These are phyloP conservation scores for Buphagus erythrorhynchus DNA, from an alignment of 2,797 vertebrate genomes.

Conservation along the genomic window DNA sequence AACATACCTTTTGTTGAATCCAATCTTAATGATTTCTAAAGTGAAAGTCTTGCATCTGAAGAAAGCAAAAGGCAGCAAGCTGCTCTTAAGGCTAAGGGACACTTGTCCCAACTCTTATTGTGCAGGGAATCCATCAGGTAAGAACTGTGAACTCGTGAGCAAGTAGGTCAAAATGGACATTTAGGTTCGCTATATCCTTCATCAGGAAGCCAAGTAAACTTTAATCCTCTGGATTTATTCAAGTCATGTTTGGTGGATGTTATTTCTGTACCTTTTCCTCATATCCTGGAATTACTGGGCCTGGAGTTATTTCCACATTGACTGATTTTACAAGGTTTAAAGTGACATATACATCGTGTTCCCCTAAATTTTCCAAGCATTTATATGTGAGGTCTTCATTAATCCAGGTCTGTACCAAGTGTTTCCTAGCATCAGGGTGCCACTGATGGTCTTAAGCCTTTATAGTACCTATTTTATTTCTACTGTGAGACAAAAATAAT, in stretches of 20 bases:
- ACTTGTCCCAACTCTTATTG: conserved; percentile 65
- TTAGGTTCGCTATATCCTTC: conserved; percentile 73
- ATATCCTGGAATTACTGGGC: conserved; percentile 68
- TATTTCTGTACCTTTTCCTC: conserved; percentile 73
- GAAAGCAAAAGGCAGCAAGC: conserved; percentile 73
- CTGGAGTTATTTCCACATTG: conserved; percentile 70
- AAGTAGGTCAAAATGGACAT: conserved; percentile 65
- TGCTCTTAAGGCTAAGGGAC: conserved; percentile 75
- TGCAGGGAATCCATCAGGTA: conserved; percentile 71
- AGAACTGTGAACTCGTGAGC: conserved; percentile 65
- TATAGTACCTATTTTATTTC: conserved; percentile 49
- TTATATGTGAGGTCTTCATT: conserved; percentile 47
- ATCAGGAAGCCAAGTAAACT: conserved; percentile 72
- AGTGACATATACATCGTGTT: conserved; percentile 46
- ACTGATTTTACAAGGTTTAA: conserved; percentile 45
- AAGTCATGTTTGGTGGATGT: conserved; percentile 70
- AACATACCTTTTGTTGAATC: conserved; percentile 82
- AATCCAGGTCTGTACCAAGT: conserved; percentile 45
- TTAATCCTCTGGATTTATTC: conserved; percentile 76
- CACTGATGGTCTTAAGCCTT: conserved; percentile 42
- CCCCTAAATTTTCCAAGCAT: conserved; percentile 45
- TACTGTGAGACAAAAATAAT: conserved; percentile 67
- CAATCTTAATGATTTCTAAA: conserved; percentile 75
- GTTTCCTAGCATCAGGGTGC: conserved; percentile 60
- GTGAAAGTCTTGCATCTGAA: conserved; percentile 77